Conservation (phyloP, 2,888 invertebrate genomes). For the Galerucella calmariensis region DNA sequence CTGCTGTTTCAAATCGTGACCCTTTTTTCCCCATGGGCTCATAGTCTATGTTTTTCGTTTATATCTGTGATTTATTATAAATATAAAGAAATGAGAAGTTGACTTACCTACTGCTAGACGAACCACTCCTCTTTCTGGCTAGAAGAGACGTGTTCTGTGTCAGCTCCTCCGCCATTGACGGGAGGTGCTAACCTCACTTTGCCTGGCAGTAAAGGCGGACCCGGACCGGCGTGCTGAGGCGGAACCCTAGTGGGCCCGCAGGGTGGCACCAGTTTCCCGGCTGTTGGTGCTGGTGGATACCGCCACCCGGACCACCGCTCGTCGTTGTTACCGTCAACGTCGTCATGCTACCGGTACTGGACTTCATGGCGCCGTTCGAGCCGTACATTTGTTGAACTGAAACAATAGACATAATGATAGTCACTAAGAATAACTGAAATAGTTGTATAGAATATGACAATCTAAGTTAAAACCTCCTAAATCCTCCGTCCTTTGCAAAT, state of each 20-base stretch:
- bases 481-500: too few relatives aligned
- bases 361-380: constrained; percentile 76
- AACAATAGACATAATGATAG: constrained; percentile 52
- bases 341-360: constrained; percentile 70
- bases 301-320: constrained; percentile 58
- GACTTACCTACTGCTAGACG: constrained; percentile 76
- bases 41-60: too few relatives aligned
- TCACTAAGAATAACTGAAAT: too few relatives aligned
- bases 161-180: constrained; percentile 56
- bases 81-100: not conserved
- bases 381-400: constrained; percentile 82
- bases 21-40: too few relatives aligned
- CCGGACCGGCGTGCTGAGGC: constrained; percentile 72
- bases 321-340: constrained; percentile 64
- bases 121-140: constrained; percentile 93
- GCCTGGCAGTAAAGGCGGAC: constrained; percentile 80
- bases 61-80: too few relatives aligned
- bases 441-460: too few relatives aligned
- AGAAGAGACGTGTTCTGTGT: constrained; percentile 67
- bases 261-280: constrained; percentile 97
- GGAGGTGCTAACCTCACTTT: constrained; percentile 68
- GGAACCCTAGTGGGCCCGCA: constrained; percentile 79
- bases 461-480: too few relatives aligned
- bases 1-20: too few relatives aligned
- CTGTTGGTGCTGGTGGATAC: constrained; percentile 68